Evolutionary conservation across 1,140 invertebrate genomes (phyloP).

Genomic region (Brachionus sp.): DNA sequence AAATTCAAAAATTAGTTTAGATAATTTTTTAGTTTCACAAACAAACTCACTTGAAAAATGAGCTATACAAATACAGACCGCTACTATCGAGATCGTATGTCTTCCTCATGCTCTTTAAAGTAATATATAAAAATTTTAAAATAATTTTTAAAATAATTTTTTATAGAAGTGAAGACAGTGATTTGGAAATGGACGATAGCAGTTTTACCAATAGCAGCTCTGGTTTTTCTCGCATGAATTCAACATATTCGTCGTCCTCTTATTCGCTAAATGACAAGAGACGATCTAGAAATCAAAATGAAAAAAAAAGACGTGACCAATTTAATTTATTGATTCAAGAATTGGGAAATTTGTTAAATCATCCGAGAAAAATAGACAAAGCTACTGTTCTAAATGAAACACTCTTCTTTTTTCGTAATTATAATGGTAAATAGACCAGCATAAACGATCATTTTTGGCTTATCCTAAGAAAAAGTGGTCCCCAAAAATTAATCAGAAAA

Average conservation of each 20-base stretch:
- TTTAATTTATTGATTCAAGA: conserved; percentile 44
- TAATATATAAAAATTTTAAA: not conserved
- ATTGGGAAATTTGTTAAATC: conserved; percentile 36
- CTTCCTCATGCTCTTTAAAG: conserved; percentile 39
- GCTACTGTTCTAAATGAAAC: conserved; percentile 37
- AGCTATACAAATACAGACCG: not conserved
- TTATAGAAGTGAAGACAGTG: conserved; percentile 31
- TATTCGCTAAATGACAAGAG: conserved; percentile 38
- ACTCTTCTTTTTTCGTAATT: conserved; percentile 38
- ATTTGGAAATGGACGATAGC: conserved; percentile 31
- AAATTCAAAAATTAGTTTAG: not conserved
- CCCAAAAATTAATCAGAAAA: no score
- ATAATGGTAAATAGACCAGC: not conserved
- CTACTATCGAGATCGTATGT: conserved; percentile 6
- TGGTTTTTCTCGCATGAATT: conserved; percentile 22
- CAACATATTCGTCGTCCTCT: not conserved
- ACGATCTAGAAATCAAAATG: conserved; percentile 41
- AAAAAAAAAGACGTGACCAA: conserved; percentile 40
- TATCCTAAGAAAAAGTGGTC: no score
- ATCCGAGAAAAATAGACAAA: conserved; percentile 45
- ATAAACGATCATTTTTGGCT: not conserved
- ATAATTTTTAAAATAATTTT: not conserved
- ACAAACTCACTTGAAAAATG: not conserved
- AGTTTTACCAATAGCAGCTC: conserved; percentile 40
- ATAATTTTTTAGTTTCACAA: not conserved